A percentile compares a stretch with the other conserved stretches of the same genome.
Conservation (phyloP, 2,888 invertebrate species). For the Phrixothrix hirtus region DNA sequence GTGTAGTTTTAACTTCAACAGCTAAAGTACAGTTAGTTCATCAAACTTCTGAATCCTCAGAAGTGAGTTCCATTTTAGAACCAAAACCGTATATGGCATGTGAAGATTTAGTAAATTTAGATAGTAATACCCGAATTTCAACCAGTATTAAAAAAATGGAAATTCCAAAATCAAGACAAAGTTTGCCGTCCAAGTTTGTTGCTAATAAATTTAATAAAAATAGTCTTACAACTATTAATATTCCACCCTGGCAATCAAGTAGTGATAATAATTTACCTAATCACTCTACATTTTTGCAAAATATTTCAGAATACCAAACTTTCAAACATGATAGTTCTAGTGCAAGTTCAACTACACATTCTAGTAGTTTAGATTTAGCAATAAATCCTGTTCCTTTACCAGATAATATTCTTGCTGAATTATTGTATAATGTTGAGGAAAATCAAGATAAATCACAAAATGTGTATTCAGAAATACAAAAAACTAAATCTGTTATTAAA, state of each 20-base stretch:
- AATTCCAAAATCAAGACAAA: slow-evolving; percentile 60
- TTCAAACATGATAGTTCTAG: slow-evolving; percentile 32
- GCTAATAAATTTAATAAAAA: slow-evolving; percentile 63
- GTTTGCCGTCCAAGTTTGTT: slow-evolving; percentile 68
- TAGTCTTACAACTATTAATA: slow-evolving; percentile 61
- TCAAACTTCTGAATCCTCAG: slow-evolving; percentile 61
- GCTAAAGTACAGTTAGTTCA: slow-evolving; percentile 55
- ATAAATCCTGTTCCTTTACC: slow-evolving; percentile 56
- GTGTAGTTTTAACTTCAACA: slow-evolving; percentile 57
- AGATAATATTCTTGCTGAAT: slow-evolving; percentile 59
- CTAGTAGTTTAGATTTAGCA: slow-evolving; percentile 62
- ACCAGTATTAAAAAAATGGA: slow-evolving; percentile 40
- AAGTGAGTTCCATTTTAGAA: slow-evolving; percentile 64
- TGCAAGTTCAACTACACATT: slow-evolving; percentile 57
- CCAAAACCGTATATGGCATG: slow-evolving; percentile 64
- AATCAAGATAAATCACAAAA: slow-evolving; percentile 22
- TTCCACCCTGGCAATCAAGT: slow-evolving; percentile 58
- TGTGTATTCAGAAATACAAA: no score
- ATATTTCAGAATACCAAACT: no score
- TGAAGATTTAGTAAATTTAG: slow-evolving; percentile 69
- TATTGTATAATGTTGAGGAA: slow-evolving; percentile 57
- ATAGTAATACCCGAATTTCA: slow-evolving; percentile 63
- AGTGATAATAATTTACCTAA: slow-evolving; percentile 51
- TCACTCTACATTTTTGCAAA: slow-evolving; percentile 13
- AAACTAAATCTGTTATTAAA: slow-evolving; percentile 51